Evolutionary conservation across 2,113 vertebrate genomes (phyloP), one percentile per base, ranked within the genome.

Genomic region (Rhadina sibilatrix): DNA sequence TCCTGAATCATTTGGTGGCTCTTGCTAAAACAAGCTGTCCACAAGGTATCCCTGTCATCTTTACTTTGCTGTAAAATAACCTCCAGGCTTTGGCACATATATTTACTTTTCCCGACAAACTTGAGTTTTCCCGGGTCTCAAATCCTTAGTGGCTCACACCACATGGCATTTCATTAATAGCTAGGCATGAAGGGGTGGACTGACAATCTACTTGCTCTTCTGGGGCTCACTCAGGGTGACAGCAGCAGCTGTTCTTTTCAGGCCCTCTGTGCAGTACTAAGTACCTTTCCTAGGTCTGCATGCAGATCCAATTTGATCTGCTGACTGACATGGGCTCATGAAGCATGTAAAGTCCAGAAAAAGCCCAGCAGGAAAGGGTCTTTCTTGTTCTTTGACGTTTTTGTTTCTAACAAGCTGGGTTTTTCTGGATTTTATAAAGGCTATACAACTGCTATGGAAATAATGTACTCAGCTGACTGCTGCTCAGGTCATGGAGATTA

Each of bases 221-320:
- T 44, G 42, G 68, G 76, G 76, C 76, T 68, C 35, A 49, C 49
- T 64, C 47, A 81, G 90, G 76, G 49, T 96, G 94, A 93, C 94
- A 96, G 94, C 83, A 94, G 90, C 94, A 96, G 92, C 90, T 97
- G 92, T 70, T 88, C 47, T 77, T 74, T 80, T 70, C 87, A 90
- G 79, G 27, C 27, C 21, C 60, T 86, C 28, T 61, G 25, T 83
- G 52, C 38, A 35, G 85, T 59, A 63, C 42, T 38, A 40, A 90
- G 87, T 63, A 70, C 72, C 53, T 71, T 95, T 64, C 85, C n/a
- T 35, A 16, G 64, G 72, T 89, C 76, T 92, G 72, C 44, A 25
- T 9, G 56, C 50, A 75, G 71, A 78, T 94, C 61, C 80, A 92
- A 53, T 92, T 92, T 91, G 94, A 87, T 92, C 93, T 87, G 59